phyloP scores from a whole-genome alignment of 2,888 invertebrate genomes.

The Brachylomia viminalis region DNA sequence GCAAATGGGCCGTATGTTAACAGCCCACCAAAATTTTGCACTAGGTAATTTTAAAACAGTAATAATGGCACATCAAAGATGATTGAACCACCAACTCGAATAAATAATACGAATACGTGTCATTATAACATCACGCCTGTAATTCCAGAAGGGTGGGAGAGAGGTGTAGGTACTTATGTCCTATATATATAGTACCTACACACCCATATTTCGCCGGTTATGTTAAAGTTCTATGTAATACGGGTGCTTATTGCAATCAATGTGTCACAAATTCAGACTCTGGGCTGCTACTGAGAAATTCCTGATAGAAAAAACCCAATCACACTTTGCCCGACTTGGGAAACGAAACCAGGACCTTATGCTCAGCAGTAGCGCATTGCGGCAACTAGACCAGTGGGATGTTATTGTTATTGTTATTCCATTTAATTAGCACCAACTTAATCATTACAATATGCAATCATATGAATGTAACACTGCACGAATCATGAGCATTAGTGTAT shows the following conservation, averaged over 20 bases:
- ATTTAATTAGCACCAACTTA: conserved; percentile 3
- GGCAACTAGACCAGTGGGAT: not conserved
- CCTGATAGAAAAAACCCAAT: too few species aligned
- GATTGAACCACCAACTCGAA: conserved; percentile 1
- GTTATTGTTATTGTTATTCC: conserved; percentile 24
- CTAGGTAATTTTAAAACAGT: not conserved
- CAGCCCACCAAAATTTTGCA: not conserved
- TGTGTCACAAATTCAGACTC: too few species aligned
- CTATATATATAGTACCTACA: too few species aligned
- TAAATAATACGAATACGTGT: conserved; percentile 9
- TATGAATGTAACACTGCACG: not conserved
- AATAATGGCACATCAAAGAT: not conserved
- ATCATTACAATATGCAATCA: conserved; percentile 29
- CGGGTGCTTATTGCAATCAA: too few species aligned
- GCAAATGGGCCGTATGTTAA: not conserved
- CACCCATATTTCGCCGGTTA: too few species aligned
- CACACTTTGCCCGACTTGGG: not conserved
- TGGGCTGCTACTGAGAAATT: too few species aligned
- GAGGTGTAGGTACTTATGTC: too few species aligned
- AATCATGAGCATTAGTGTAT: conserved; percentile 1
- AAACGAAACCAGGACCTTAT: not conserved
- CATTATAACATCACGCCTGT: too few species aligned
- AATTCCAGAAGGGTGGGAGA: too few species aligned
- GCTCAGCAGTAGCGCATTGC: not conserved
- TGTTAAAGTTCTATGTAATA: too few species aligned